Evolutionary conservation across 64 coral and sea anemone species (phyloP).

Genomic region (Actinia equina): DNA sequence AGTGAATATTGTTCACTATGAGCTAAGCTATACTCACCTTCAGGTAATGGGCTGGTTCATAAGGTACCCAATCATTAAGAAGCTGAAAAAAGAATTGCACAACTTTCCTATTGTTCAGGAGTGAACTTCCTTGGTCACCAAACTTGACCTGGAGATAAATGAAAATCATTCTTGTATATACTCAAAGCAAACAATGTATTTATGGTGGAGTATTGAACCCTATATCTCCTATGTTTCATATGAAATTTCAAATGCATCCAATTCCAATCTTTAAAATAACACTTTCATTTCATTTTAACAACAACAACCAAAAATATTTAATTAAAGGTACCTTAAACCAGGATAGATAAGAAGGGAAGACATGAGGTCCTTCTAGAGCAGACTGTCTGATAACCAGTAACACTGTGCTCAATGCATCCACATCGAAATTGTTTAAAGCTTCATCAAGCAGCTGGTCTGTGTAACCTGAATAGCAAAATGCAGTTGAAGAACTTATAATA

Average conservation of each 20-base stretch:
- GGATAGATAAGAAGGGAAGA: conserved; percentile 32
- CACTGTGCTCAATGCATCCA: conserved; percentile 1
- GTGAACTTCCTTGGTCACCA: conserved; percentile 35
- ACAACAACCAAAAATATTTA: no score
- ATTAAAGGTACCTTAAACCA: conserved; percentile 45
- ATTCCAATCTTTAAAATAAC: no score
- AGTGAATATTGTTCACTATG: neutral
- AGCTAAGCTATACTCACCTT: conserved; percentile 32
- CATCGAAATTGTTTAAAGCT: conserved; percentile 17
- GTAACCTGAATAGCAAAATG: conserved; percentile 9
- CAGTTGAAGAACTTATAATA: no score
- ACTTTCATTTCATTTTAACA: no score
- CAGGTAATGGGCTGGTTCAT: conserved; percentile 77
- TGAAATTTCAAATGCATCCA: no score
- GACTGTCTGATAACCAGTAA: conserved; percentile 50
- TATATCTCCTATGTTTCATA: no score
- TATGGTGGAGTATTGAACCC: no score
- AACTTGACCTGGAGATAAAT: conserved; percentile 41
- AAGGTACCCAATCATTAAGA: conserved; percentile 72
- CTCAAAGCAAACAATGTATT: no score
- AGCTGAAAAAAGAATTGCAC: conserved; percentile 80
- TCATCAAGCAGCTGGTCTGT: conserved; percentile 18
- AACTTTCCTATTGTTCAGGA: conserved; percentile 51
- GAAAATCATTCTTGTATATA: neutral
- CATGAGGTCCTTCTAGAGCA: conserved; percentile 46